Evolutionary conservation across 37 sponge, comb jelly and placozoan species (phyloP), one percentile per base, ranked within the genome.

Genomic region (Halisarca cf. caerulea): DNA sequence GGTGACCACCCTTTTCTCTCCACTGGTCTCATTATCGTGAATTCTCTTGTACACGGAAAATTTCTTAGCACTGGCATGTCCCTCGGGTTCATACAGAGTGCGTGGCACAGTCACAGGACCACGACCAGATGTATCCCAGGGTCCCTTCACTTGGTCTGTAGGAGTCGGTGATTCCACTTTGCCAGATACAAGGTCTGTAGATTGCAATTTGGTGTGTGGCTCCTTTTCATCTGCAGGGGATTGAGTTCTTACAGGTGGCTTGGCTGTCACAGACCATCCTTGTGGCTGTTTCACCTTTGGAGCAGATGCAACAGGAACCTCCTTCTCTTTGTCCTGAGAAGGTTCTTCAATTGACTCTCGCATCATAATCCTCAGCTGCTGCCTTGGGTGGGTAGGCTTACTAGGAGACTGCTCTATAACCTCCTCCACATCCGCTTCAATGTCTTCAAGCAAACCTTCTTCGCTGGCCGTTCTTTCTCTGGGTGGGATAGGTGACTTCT

Each of bases 21-120:
- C 0, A 25, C 77, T 44, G 44, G 11, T 37, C 18, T 74, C 77
- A 14, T 74, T 40, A 25, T 74, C 77, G 6, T 74, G 77, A 23
- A 74, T 43, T 18, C 77, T 33, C 24, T 43, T 74, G 77, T 74
- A 74, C 1, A 41, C 44, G 6, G 11, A 69, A 33, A 93, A 93
- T 70, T 93, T 93, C 27, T 82, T 88, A 0, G 39, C 88, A 78
- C 93, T 93, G 24, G 78, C 59, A 24, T 74, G 87, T 0, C 93
- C 93, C 55, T 93, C 93, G 1, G 93, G 93, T 40, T 93, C 93
- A 59, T 93, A 93, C 33, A 93, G 72, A 9, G 77, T 87, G 35
- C 85, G 85, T 30, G 58, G 61, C n/a, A 85, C 75, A 5, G 59
- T 62, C 28, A 86, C 86, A 5, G 84, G 87, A 18, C 87, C 90